Evolutionary conservation across 2,797 vertebrate genomes (phyloP).

Genomic region (Adelosebastes latens): DNA sequence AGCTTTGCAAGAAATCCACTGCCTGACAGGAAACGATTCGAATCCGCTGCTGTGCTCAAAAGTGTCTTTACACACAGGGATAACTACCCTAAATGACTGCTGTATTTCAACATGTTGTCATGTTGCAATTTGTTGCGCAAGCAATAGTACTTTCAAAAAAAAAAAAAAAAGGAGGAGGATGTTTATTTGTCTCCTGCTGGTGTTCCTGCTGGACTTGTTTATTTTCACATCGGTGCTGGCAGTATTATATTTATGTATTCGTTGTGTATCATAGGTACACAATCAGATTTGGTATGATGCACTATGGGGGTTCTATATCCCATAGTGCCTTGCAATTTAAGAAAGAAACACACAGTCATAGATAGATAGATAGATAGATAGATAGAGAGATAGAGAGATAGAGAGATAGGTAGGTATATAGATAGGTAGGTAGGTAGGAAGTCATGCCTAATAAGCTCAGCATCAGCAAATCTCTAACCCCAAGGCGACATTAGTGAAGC

Average conservation of each 20-base stretch:
- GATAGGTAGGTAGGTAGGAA: background rate
- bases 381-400: conserved; percentile 3
- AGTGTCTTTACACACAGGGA: conserved; percentile 11
- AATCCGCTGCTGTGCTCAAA: conserved; percentile 42
- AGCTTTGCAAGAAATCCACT: conserved; percentile 36
- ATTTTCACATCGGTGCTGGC: background rate
- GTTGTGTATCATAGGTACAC: background rate
- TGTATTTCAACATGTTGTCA: conserved; percentile 21
- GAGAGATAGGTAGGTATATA: no score
- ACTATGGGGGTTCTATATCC: background rate
- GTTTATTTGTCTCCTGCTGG: conserved; percentile 2
- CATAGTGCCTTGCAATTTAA: background rate
- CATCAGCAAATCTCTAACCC: conserved; percentile 16
- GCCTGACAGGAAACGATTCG: conserved; percentile 44
- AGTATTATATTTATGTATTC: background rate
- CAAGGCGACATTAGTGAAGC: conserved; percentile 5
- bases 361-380: background rate
- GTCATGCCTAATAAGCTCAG: background rate
- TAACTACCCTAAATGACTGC: conserved; percentile 17
- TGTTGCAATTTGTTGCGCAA: conserved; percentile 4
- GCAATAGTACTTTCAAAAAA: background rate
- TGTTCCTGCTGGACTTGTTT: conserved; percentile 11
- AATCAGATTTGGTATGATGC: background rate
- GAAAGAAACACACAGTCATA: background rate
- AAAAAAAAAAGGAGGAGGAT: background rate